Evolutionary conservation across 2,888 invertebrate species (phyloP), one percentile per base, ranked within the genome.

Genomic region (Spilarctia lutea): DNA sequence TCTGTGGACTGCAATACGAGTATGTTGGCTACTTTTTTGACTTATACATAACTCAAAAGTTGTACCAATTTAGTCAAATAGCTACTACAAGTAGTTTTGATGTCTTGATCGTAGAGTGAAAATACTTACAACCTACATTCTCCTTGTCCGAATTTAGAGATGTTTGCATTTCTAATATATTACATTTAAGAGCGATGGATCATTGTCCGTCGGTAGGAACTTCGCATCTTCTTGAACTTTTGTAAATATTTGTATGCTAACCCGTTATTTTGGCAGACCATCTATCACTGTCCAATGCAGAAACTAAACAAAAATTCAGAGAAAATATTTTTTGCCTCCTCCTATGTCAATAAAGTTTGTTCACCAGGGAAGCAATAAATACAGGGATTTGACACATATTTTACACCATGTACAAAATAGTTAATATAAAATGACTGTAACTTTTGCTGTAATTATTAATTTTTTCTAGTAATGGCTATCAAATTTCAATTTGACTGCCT

Each of bases 261-360:
- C 90, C 89, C 88, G 87, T 91, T 91, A 88, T 89, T 89, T 89
- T 85, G 83, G 84, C 79, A 83, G 85, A 85, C 90, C 87, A 92
- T 92, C 89, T 89, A 90, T 92, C 92, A 92, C 84, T 88, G 92
- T 91, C 92, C 84, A 73, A 83, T 81, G 82, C 91, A 91, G 87
- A 85, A 86, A 84, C 86, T 88, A 86, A 79, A 78, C 85, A 88
- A 90, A 88, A 88, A 88, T 85, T 81, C 79, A 79, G 80, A 74
- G 71, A 81, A 85, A 84, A 87, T 90, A 87, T 87, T 83, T 63
- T 80, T 83, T 74, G 73, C 75, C 78, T 75, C 75, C 70, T 74
- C 75, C 71, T 79, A 73, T 87, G 86, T 85, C 86, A 86, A 87
- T 86, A 82, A 83, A 83, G 72, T 86, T 85, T 77, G 18, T 66